These are phyloP conservation scores for Netelia fuscicornis DNA, from an alignment of 2,888 invertebrate species.

Conservation along the genomic window DNA sequence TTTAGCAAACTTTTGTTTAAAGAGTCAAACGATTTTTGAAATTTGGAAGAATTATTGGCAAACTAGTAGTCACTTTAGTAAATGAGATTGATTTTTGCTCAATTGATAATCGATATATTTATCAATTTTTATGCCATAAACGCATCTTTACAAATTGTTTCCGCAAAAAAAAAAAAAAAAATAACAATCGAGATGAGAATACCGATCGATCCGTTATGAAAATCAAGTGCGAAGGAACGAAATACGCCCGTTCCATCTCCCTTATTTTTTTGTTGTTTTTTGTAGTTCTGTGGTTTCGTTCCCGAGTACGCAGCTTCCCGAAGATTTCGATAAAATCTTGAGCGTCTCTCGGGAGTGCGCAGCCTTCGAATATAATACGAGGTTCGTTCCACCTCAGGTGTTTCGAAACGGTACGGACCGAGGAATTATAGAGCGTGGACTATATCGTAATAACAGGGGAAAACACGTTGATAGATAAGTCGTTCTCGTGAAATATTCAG, in stretches of 20 bases:
- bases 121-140: no score
- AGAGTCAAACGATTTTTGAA: no score
- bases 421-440: neutral
- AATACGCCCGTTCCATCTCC: neutral
- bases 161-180: no score
- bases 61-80: no score
- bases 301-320: neutral
- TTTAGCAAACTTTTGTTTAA: no score
- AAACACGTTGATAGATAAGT: neutral
- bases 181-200: neutral
- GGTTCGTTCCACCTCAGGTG: neutral
- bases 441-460: conserved; percentile 24
- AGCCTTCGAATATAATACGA: neutral
- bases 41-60: no score
- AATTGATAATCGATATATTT: no score
- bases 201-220: conserved; percentile 4
- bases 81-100: no score
- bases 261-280: neutral
- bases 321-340: conserved; percentile 16
- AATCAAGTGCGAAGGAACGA: conserved; percentile 4
- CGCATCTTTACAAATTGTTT: no score
- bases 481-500: neutral
- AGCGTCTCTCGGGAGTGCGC: neutral
- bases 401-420: neutral
- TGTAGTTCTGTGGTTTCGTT: neutral